A percentile compares a stretch with the other conserved stretches of the same genome.
Evolutionary conservation across 2,113 vertebrate genomes (phyloP).

Genomic region (Phyllopteryx taeniolatus): DNA sequence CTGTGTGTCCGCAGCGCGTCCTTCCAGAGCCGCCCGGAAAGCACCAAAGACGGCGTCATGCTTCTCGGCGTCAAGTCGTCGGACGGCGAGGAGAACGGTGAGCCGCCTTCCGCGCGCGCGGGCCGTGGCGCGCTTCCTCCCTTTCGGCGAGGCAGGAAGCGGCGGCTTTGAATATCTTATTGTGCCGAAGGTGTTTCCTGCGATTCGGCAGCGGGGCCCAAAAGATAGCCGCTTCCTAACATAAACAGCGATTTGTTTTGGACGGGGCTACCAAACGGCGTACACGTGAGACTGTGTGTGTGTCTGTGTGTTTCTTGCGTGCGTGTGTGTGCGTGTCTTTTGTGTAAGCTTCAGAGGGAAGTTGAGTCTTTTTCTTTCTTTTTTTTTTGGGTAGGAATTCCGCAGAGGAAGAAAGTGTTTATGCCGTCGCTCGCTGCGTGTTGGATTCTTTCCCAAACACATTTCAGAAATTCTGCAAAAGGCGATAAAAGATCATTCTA

Average conservation of each 20-base stretch:
- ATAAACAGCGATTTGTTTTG: constrained; percentile 68
- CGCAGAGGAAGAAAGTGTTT: constrained; percentile 38
- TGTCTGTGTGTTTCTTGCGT: neutral
- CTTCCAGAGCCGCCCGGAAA: constrained; percentile 72
- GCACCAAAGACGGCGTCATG: constrained; percentile 75
- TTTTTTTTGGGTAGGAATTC: constrained; percentile 38
- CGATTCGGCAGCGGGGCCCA: constrained; percentile 63
- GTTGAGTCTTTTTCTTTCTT: constrained; percentile 20
- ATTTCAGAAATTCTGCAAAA: neutral
- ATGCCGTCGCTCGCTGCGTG: constrained; percentile 5
- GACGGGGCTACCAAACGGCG: constrained; percentile 40
- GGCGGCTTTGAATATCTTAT: constrained; percentile 72
- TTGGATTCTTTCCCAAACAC: constrained; percentile 8
- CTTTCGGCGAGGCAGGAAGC: constrained; percentile 45
- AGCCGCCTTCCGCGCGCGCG: constrained; percentile 13
- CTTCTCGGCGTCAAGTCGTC: constrained; percentile 74
- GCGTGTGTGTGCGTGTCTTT: neutral
- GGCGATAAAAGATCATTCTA: neutral
- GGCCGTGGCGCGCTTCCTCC: constrained; percentile 26
- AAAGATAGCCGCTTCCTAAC: constrained; percentile 69
- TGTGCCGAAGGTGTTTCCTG: constrained; percentile 78
- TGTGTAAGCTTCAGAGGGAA: constrained; percentile 28
- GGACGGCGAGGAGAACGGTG: constrained; percentile 69
- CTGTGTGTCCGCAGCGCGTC: constrained; percentile 61
- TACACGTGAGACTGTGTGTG: neutral